A percentile compares a stretch with the other conserved stretches of the same genome.
Evolutionary conservation across 2,113 vertebrate genomes (phyloP).

Genomic region (Haliaeetus leucogaster): DNA sequence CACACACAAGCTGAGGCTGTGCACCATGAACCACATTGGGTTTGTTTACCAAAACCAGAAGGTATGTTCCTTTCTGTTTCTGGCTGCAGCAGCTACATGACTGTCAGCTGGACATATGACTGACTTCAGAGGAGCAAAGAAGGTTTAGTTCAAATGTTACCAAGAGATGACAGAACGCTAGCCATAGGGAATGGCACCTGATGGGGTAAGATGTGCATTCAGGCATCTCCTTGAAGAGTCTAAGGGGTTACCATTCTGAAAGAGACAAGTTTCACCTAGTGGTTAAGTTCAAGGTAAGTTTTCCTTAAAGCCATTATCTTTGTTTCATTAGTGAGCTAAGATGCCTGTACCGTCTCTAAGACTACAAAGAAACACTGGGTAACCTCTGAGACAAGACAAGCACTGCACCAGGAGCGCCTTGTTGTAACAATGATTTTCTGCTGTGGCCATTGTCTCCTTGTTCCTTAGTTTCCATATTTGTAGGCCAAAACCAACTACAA

Average conservation of each 20-base stretch:
- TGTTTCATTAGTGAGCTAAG: neutral
- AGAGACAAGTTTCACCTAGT: neutral
- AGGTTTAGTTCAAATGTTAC: neutral
- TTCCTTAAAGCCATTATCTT: neutral
- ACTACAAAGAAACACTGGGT: neutral
- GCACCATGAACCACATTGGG: neutral
- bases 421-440: neutral
- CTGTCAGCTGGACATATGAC: neutral
- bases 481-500: neutral
- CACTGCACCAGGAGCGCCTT: neutral
- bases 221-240: neutral
- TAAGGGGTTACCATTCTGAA: neutral
- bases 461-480: neutral
- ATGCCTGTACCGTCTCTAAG: neutral
- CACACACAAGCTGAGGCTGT: neutral
- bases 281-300: neutral
- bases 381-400: neutral
- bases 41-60: neutral
- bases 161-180: neutral
- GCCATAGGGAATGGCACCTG: neutral
- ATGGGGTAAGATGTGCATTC: neutral
- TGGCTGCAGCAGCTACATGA: neutral
- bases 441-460: neutral
- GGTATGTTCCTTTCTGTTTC: neutral
- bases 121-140: neutral